Conservation (phyloP, 2,797 vertebrate genomes). For the Hemibagrus guttatus region DNA sequence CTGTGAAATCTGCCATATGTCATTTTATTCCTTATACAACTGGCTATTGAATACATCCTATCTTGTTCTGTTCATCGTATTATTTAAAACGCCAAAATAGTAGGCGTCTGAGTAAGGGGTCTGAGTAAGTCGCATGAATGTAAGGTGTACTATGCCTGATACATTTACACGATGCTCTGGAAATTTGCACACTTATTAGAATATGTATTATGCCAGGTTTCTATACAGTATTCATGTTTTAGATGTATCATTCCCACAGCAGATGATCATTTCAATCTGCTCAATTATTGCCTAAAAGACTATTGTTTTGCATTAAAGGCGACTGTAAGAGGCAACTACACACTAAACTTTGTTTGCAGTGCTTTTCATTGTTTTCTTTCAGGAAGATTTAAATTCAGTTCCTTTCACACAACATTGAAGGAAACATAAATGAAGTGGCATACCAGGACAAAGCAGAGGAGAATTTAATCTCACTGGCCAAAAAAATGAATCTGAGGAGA, state of each 20-base stretch:
- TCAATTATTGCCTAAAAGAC: neutral
- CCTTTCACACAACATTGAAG: neutral
- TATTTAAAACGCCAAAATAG: neutral
- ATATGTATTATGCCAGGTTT: neutral
- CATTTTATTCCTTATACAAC: neutral
- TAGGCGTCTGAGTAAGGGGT: neutral
- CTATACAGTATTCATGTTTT: neutral
- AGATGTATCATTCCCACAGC: neutral
- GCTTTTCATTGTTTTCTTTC: neutral
- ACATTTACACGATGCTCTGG: neutral
- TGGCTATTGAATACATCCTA: neutral
- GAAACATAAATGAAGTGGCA: neutral
- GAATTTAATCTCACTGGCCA: neutral
- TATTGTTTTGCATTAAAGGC: neutral
- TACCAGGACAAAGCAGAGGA: neutral
- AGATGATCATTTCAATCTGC: neutral
- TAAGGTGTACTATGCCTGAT: neutral
- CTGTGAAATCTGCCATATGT: neutral
- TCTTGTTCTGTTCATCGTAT: neutral
- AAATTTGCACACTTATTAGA: neutral
- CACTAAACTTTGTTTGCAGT: neutral
- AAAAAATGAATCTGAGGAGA: neutral
- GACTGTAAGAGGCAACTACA: too few relatives aligned
- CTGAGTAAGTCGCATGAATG: neutral
- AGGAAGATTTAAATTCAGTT: neutral